Conservation (phyloP, 2,888 invertebrate species). For the Trilocha varians region DNA sequence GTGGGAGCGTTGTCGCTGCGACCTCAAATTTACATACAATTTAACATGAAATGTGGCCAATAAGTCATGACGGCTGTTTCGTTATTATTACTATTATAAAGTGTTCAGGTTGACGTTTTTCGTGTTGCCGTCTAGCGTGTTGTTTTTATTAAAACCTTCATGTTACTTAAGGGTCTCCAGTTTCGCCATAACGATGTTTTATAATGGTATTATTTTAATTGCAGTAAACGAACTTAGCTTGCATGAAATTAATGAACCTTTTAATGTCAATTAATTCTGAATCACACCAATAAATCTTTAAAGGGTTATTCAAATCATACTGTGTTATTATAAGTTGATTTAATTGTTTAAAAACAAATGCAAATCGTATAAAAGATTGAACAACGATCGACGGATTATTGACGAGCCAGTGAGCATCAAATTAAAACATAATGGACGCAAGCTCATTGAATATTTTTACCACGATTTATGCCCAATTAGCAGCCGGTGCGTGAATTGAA, state of each 20-base stretch:
- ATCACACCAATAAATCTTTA: slow-evolving; percentile 16
- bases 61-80: slow-evolving; percentile 63
- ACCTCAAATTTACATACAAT: slow-evolving; percentile 70
- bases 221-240: too few species aligned
- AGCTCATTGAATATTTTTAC: slow-evolving; percentile 68
- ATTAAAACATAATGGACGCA: slow-evolving; percentile 43
- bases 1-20: slow-evolving; percentile 64
- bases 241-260: slow-evolving; percentile 28
- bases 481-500: slow-evolving; percentile 68
- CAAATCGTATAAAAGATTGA: slow-evolving; percentile 27
- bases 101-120: slow-evolving; percentile 59
- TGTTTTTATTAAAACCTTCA: slow-evolving; percentile 37
- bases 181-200: slow-evolving; percentile 30
- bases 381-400: slow-evolving; percentile 44
- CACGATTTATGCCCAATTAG: slow-evolving; percentile 70
- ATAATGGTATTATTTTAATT: too few species aligned
- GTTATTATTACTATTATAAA: slow-evolving; percentile 70
- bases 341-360: slow-evolving; percentile 21
- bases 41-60: slow-evolving; percentile 72
- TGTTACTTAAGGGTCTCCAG: slow-evolving; percentile 42
- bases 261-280: neutral
- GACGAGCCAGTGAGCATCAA: slow-evolving; percentile 21
- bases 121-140: slow-evolving; percentile 52
- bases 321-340: neutral
- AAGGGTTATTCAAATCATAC: neutral